Evolutionary conservation across 2,888 invertebrate species (phyloP).

Genomic region (Heliconius charithonia): DNA sequence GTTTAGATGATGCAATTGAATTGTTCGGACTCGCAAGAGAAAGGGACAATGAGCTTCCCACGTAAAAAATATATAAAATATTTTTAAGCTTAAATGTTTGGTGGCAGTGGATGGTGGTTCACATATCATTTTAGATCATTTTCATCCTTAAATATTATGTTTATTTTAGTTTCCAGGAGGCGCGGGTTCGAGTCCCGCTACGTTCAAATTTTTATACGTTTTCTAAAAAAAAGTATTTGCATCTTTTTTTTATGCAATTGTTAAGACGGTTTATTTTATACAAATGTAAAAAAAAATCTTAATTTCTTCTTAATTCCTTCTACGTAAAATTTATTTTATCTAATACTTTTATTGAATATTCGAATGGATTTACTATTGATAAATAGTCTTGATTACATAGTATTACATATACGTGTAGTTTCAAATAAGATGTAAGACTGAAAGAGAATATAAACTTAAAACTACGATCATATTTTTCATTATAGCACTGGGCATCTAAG

Average conservation of each 20-base stretch:
- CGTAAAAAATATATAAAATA: conserved; percentile 56
- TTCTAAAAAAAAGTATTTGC: too few species aligned
- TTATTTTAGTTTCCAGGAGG: too few species aligned
- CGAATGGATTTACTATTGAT: neutral
- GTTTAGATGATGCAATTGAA: conserved; percentile 68
- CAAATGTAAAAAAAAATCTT: too few species aligned
- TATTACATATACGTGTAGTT: neutral
- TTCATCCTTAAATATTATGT: too few species aligned
- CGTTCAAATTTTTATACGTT: too few species aligned
- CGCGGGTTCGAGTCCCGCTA: too few species aligned
- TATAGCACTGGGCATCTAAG: conserved; percentile 23
- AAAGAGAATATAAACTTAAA: neutral
- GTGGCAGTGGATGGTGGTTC: conserved; percentile 35
- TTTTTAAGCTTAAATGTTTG: conserved; percentile 40
- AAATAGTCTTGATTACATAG: neutral
- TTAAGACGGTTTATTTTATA: neutral
- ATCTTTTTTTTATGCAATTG: neutral
- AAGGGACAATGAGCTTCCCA: conserved; percentile 65
- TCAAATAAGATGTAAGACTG: neutral
- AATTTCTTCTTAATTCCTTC: neutral
- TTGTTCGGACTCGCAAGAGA: conserved; percentile 67
- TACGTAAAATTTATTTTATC: neutral
- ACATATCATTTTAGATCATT: conserved; percentile 22
- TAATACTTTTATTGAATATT: neutral
- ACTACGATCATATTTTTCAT: conserved; percentile 6